phyloP scores from a whole-genome alignment of 2,113 vertebrate genomes.

The Gadus chalcogrammus region DNA sequence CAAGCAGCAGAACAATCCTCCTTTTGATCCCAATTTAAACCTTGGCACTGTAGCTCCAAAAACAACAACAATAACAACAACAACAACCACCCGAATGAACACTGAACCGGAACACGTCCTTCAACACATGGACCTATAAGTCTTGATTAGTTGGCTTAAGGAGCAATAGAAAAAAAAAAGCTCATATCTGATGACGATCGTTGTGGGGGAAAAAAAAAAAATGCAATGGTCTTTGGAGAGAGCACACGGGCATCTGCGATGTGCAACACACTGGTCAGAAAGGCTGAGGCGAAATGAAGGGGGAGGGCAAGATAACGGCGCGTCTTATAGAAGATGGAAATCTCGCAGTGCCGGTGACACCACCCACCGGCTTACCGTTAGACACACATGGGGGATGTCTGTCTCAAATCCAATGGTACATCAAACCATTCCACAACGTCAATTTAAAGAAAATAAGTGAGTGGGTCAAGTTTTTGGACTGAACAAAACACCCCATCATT shows the following conservation, averaged over 20 bases:
- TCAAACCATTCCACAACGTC: too few species aligned
- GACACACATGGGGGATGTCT: too few species aligned
- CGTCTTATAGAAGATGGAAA: conserved; percentile 40
- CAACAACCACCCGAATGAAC: neutral
- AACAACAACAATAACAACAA: neutral
- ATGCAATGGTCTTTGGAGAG: neutral
- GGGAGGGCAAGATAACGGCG: conserved; percentile 36
- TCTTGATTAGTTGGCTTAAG: neutral
- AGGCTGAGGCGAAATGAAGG: conserved; percentile 39
- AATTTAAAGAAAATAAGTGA: too few species aligned
- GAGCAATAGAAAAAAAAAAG: neutral
- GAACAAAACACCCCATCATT: too few species aligned
- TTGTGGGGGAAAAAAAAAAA: neutral
- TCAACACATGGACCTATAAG: neutral
- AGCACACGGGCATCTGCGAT: too few species aligned
- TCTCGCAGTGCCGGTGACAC: conserved; percentile 10
- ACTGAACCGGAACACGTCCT: neutral
- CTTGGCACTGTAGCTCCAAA: neutral
- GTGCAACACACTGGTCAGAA: neutral
- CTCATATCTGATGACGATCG: neutral
- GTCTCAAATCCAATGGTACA: too few species aligned
- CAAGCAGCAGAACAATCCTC: neutral
- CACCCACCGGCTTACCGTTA: conserved; percentile 20
- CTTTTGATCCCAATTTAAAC: neutral
- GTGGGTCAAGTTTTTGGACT: too few species aligned